Base-by-base conservation (phyloP, 1,140 invertebrate genomes). In the Babylonia areolata region DNA sequence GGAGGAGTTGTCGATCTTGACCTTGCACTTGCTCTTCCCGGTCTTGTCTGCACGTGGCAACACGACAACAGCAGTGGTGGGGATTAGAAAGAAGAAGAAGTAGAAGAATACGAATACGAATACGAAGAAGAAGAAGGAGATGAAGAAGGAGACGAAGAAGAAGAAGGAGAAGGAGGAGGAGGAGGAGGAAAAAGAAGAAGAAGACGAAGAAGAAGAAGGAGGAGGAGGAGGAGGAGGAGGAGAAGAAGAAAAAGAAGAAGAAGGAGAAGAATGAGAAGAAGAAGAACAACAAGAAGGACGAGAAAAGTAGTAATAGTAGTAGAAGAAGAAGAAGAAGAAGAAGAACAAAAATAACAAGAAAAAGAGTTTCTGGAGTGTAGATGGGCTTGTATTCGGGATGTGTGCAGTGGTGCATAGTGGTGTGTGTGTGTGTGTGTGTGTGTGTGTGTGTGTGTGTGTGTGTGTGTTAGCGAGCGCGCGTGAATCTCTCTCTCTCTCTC, bases 1-100 rank as follows among this genome's bases (percentile, higher is more conserved):
- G 75, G 86, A 87, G 40, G 88, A 75, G 85, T 89, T 86, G 85
- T 89, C 88, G 84, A 89, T 89, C 79, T 85, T 87, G 40, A 89
- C 85, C 79, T 89, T 89, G 83, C 83, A 88, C 73, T 89, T 88
- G 71, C 87, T 88, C 42, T 89, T 89, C 37, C 88, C 88, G 17
- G 87, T 84, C 85, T 86, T 89, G 81, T 87, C 88, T 88, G 87
- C 35, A 88, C 46, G 46, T 51, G 5, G 46, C 46, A 51, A 51
- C 46, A 51, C 2, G 46, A 17, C n/a, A n/a, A n/a, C n/a, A n/a
- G n/a, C n/a, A n/a, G n/a, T n/a, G n/a, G n/a, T n/a, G n/a, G n/a
- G n/a, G n/a, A n/a, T n/a, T n/a, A n/a, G n/a, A 73, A 51, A 51
- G 46, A 51, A 51, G 6, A 51, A 51, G 20, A 51, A 20, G 20